Conservation (phyloP, 2,113 vertebrate species). For the Formicarius rufipectus region DNA sequence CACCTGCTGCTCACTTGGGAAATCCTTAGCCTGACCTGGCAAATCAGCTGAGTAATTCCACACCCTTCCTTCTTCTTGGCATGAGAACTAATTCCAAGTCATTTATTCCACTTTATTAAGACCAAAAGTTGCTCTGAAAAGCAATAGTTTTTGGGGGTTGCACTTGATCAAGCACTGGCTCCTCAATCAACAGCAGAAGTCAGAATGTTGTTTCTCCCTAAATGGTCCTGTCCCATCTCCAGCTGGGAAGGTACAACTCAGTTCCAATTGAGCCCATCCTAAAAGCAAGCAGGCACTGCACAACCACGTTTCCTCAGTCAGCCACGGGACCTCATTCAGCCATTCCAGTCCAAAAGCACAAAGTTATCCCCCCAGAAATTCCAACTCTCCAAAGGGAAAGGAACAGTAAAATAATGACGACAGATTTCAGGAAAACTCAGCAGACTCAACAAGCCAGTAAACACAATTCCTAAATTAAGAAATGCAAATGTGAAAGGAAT, state of each 20-base stretch:
- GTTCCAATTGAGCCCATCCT: no score
- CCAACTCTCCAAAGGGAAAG: neutral
- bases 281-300: neutral
- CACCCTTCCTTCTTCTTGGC: neutral
- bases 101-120: neutral
- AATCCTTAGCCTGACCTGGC: neutral
- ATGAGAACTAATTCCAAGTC: neutral
- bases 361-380: neutral
- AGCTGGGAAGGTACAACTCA: rapidly evolving
- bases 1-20: neutral
- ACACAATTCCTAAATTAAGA: neutral
- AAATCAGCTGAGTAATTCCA: neutral
- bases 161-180: neutral
- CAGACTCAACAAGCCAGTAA: neutral
- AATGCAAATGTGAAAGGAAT: rapidly evolving
- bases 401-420: rapidly evolving
- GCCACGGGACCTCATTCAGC: rapidly evolving
- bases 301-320: rapidly evolving
- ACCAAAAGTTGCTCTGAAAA: neutral
- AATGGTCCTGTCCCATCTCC: neutral
- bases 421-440: neutral
- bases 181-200: neutral
- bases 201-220: neutral
- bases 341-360: rapidly evolving
- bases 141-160: neutral